phyloP scores from a whole-genome alignment of 1,140 invertebrate genomes.

The Yoshiicerus persimilis region DNA sequence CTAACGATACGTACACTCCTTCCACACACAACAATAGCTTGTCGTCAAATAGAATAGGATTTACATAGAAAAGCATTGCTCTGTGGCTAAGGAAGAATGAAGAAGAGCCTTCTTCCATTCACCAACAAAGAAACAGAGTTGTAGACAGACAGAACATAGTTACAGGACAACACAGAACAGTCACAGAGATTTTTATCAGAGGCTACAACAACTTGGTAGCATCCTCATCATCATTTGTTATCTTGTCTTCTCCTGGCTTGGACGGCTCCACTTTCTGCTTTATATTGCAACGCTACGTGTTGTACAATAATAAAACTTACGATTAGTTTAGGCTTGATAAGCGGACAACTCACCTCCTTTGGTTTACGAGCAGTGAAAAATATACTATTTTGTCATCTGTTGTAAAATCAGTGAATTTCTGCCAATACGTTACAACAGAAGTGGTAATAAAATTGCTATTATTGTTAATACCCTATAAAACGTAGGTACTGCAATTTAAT shows the following conservation, averaged over 20 bases:
- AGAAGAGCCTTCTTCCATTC: neutral
- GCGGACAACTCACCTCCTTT: neutral
- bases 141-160: neutral
- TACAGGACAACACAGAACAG: neutral
- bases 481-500: neutral
- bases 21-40: neutral
- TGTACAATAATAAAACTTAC: neutral
- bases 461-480: neutral
- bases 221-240: slow-evolving; percentile 13
- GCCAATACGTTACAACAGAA: slow-evolving; percentile 4
- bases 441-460: neutral
- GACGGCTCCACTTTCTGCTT: neutral
- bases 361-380: neutral
- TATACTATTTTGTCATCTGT: neutral
- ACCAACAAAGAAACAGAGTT: neutral
- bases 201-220: neutral
- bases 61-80: neutral
- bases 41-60: neutral
- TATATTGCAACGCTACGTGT: neutral
- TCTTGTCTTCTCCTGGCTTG: neutral
- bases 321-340: neutral
- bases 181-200: neutral
- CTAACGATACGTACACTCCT: neutral
- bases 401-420: neutral
- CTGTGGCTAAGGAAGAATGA: neutral